These are phyloP conservation scores for Steinernema feltiae DNA, from an alignment of 1,140 invertebrate species.

Conservation along the genomic window DNA sequence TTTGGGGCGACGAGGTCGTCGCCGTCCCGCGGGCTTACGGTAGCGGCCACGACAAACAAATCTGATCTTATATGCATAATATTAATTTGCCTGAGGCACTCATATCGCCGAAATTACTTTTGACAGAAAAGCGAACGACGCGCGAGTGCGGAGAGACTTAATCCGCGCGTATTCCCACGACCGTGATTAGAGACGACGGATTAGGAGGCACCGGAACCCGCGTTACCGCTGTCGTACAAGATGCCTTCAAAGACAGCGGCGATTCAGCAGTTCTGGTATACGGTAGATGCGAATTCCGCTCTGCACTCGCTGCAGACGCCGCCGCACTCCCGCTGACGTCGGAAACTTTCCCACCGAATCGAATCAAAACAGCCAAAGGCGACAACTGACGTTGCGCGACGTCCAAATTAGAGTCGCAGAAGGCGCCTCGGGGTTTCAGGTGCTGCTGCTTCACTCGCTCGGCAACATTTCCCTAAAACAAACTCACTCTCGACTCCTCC, in stretches of 20 bases:
- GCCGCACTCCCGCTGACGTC: background rate
- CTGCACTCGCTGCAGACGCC: background rate
- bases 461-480: background rate
- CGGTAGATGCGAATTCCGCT: no score
- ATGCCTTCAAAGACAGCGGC: no score
- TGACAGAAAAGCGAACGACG: background rate
- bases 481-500: background rate
- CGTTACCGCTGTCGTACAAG: no score
- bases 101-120: slow-evolving; percentile 10
- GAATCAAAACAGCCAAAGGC: background rate
- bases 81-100: slow-evolving; percentile 10
- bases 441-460: background rate
- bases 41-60: slow-evolving; percentile 10
- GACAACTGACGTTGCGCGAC: background rate
- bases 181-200: no score
- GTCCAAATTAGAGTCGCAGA: background rate
- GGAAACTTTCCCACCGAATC: background rate
- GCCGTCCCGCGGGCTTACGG: background rate
- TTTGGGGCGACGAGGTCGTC: background rate
- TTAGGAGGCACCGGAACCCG: no score
- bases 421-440: no score
- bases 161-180: background rate
- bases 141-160: background rate
- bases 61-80: slow-evolving; percentile 1
- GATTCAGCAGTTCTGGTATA: no score